A percentile compares a stretch with the other conserved stretches of the same genome.
These are phyloP conservation scores for Ariopsis seemanni DNA, from an alignment of 2,113 vertebrate genomes.

Conservation along the genomic window DNA sequence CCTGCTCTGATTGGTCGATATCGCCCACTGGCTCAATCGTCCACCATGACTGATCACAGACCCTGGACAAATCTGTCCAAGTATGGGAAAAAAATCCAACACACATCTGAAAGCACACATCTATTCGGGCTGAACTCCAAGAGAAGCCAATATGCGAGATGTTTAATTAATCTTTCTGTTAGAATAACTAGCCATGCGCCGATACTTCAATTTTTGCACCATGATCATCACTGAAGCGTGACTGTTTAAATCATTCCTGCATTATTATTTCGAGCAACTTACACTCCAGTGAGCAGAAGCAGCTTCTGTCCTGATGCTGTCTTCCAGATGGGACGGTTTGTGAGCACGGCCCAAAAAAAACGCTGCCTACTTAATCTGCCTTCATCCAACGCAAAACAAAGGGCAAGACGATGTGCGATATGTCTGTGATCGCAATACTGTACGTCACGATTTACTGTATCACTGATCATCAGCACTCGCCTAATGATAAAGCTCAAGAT, in stretches of 20 bases:
- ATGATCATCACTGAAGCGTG: not conserved
- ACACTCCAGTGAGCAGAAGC: not conserved
- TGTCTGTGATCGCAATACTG: not conserved
- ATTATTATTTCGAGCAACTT: not conserved
- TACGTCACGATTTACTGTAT: not conserved
- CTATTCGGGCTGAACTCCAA: not conserved
- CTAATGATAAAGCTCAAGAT: not conserved
- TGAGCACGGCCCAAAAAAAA: not conserved
- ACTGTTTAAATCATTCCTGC: not conserved
- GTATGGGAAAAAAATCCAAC: not conserved
- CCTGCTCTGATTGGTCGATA: not conserved
- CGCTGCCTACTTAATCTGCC: not conserved
- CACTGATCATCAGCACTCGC: not conserved
- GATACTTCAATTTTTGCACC: not conserved
- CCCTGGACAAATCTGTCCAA: conserved; percentile 14
- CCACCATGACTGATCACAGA: not conserved
- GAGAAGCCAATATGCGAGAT: not conserved
- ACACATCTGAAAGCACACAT: not conserved
- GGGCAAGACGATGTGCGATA: not conserved
- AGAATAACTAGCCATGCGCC: not conserved
- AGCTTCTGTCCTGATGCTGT: not conserved
- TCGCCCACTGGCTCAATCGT: not conserved
- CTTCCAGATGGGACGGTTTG: not conserved
- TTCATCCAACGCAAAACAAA: not conserved
- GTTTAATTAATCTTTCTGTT: not conserved